Percentiles rank a stretch among this genome's conserved stretches.
Evolutionary conservation across 2,888 invertebrate species (phyloP).

Genomic region (Willowsia nigromaculata): DNA sequence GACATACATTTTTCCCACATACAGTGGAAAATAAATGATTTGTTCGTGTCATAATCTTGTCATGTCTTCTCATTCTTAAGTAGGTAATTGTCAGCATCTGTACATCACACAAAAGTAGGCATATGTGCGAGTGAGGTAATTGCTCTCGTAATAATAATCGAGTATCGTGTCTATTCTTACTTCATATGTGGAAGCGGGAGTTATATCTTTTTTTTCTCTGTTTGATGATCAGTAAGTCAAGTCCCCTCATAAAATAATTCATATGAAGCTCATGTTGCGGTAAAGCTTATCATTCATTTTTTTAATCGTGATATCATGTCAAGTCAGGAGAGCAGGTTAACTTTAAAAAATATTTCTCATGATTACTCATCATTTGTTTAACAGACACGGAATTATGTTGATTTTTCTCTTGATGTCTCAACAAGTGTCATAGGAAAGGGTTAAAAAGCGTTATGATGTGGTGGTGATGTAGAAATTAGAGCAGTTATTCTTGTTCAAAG

Average conservation of each 20-base stretch:
- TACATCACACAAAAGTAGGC: too few species aligned
- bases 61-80: background rate
- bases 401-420: background rate
- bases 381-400: slow-evolving; percentile 10
- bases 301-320: slow-evolving; percentile 31
- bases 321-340: slow-evolving; percentile 1
- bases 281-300: background rate
- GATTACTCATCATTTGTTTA: background rate
- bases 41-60: background rate
- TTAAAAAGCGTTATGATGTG: background rate
- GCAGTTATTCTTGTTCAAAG: background rate
- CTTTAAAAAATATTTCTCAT: slow-evolving; percentile 4
- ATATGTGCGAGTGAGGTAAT: too few species aligned
- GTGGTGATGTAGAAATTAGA: background rate
- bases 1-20: background rate
- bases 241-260: background rate
- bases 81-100: background rate
- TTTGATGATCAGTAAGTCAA: background rate
- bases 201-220: background rate
- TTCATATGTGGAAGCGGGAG: slow-evolving; percentile 33
- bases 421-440: background rate
- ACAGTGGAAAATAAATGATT: background rate
- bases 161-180: background rate
- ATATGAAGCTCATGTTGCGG: slow-evolving; percentile 15
- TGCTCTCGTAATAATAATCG: background rate